Evolutionary conservation across 2,888 invertebrate species (phyloP), one percentile per base, ranked within the genome.

Genomic region (Parascotia fuliginaria): DNA sequence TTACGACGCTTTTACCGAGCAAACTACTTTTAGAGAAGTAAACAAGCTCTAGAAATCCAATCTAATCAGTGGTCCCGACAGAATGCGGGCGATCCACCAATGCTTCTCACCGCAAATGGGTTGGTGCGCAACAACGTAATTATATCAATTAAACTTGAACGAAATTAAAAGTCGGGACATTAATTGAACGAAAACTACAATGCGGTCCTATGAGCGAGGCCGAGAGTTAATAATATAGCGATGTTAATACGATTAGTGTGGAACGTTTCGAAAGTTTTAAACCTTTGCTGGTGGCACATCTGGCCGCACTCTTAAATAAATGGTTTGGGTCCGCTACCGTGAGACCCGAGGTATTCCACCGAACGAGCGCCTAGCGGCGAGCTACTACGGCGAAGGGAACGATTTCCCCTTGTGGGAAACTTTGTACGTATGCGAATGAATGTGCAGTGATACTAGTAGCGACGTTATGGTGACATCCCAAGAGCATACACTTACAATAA

Each of bases 341-440:
- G 14, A 1, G 22, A 13, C 3, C 11, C 6, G 37, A 16, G 24
- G 16, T n/a, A 39, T 15, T 9, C 33, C 46, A 45, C 37, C 32
- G 24, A 33, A 4, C 47, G 29, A 38, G 9, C 14, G 13, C 46
- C 36, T 49, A 50, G 29, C 36, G 7, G 32, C 31, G 4, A 36
- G 27, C 38, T 54, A 27, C 16, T 2, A 27, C 39, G 44, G 29
- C 42, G 59, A 49, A 58, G 46, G 36, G 12, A 13, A 42, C 42
- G 29, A 32, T 36, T 37, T 57, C 16, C 49, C 48, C 45, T 3
- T 32, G n/a, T n/a, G n/a, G 63, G 58, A 42, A 47, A 42, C 15
- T 27, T 13, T 22, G 27, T 31, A 42, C 37, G 48, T 33, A 48
- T 32, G 31, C 38, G 22, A 38, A 27, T 27, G 19, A 42, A 45